phyloP scores from a whole-genome alignment of 2,113 vertebrate species.

The Dicrurus megarhynchus region DNA sequence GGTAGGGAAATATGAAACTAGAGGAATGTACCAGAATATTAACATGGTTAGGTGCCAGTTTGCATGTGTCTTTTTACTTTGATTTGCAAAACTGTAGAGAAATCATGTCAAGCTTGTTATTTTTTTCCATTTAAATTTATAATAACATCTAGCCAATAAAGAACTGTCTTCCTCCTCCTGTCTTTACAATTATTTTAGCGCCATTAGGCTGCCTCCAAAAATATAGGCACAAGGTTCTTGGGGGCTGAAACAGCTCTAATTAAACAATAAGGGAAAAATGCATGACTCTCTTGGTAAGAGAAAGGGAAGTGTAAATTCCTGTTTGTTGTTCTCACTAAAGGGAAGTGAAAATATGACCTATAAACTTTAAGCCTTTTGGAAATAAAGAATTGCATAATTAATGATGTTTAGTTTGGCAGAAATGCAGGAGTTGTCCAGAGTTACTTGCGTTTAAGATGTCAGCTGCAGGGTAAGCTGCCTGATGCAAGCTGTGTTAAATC shows the following conservation, averaged over 20 bases:
- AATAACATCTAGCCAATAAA: neutral
- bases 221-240: neutral
- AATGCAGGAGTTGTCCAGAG: neutral
- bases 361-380: neutral
- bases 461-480: neutral
- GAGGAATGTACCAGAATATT: neutral
- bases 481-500: neutral
- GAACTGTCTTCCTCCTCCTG: neutral
- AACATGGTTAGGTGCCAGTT: neutral
- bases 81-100: neutral
- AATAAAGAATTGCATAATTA: neutral
- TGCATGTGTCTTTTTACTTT: neutral
- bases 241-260: neutral
- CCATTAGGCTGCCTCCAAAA: neutral
- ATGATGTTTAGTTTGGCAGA: neutral
- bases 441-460: neutral
- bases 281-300: neutral
- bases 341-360: slow-evolving; percentile 1
- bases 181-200: neutral
- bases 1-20: neutral
- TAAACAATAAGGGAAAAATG: neutral
- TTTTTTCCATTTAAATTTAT: neutral
- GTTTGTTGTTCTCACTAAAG: neutral
- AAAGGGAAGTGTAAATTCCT: slow-evolving; percentile 11
- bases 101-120: neutral